phyloP scores from a whole-genome alignment of 2,888 invertebrate genomes.

The Danaus chrysippus region DNA sequence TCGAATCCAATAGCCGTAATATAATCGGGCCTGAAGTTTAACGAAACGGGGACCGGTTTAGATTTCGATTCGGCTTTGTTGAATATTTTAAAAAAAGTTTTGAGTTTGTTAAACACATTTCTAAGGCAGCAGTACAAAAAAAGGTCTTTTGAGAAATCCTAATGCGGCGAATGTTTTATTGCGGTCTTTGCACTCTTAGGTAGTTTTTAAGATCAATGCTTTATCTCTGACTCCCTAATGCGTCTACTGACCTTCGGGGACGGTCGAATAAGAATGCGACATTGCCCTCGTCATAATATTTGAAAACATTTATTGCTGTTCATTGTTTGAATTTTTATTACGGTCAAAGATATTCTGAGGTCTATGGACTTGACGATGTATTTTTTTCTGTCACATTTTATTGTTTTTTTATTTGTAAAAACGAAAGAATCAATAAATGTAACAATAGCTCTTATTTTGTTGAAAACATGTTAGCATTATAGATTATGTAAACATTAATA shows the following conservation, averaged over 20 bases:
- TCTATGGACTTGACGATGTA: background rate
- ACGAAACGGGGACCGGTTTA: slow-evolving; percentile 53
- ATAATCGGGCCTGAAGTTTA: slow-evolving; percentile 45
- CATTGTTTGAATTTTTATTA: slow-evolving; percentile 14
- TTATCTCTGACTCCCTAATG: slow-evolving; percentile 43
- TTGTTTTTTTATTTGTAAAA: too few relatives aligned
- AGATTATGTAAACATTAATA: background rate
- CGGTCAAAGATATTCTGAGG: slow-evolving; percentile 1
- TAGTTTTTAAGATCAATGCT: slow-evolving; percentile 30
- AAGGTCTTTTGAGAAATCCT: slow-evolving; percentile 30
- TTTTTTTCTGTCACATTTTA: background rate
- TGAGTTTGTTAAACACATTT: slow-evolving; percentile 35
- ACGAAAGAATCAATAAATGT: too few relatives aligned
- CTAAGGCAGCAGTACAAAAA: slow-evolving; percentile 31
- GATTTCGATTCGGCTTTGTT: slow-evolving; percentile 45
- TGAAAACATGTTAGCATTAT: too few relatives aligned
- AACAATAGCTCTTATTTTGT: too few relatives aligned
- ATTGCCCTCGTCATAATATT: slow-evolving; percentile 26
- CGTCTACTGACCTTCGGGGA: slow-evolving; percentile 54
- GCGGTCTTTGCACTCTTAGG: slow-evolving; percentile 32
- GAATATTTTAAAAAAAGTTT: slow-evolving; percentile 33
- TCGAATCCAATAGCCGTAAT: slow-evolving; percentile 39
- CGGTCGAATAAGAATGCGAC: slow-evolving; percentile 42
- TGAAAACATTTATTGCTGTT: slow-evolving; percentile 17
- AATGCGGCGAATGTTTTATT: slow-evolving; percentile 25